Evolutionary conservation across 2,113 vertebrate species (phyloP), one percentile per base, ranked within the genome.

Genomic region (Irena cyanogastra): DNA sequence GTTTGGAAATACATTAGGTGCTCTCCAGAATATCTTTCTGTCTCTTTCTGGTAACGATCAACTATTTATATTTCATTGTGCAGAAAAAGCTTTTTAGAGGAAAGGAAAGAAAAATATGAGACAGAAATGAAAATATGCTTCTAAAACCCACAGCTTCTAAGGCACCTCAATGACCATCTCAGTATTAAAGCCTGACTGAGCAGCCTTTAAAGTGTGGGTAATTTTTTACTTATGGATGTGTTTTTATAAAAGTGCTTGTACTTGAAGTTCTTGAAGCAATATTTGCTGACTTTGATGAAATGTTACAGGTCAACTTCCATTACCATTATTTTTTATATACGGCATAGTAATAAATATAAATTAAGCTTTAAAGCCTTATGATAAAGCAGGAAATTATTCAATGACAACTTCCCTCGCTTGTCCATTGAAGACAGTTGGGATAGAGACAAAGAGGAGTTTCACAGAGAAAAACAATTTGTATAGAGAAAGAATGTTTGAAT

Each of bases 201-300:
- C 26, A 90, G 44, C 37, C 72, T 93, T 88, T 92, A 65, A 80
- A 74, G 35, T 77, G 59, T 31, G 47, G 63, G 27, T 81, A 77
- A 74, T 42, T 81, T 94, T 93, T 93, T 66, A 88, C 68, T 92
- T 66, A 63, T 45, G 47, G 45, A 78, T 86, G 39, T 86, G 68
- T 94, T 95, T 95, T 96, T 74, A 80, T 88, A 86, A 95, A 95
- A 86, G 44, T 88, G 28, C 56, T 91, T 94, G 56, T 66, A 56
- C 28, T 41, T 68, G 17, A 93, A 9, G n/a, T 78, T 74, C 76
- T 83, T 83, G 83, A 71, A 90, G 65, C 47, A 86, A 28, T 78
- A 93, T 88, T 90, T 94, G 64, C 92, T 94, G 93, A 89, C 75
- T 86, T 86, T 2, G 22, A 39, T 89, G 47, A 93, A 92, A 81